phyloP scores from a whole-genome alignment of 2,888 invertebrate species.

The Limnephilus rhombicus region DNA sequence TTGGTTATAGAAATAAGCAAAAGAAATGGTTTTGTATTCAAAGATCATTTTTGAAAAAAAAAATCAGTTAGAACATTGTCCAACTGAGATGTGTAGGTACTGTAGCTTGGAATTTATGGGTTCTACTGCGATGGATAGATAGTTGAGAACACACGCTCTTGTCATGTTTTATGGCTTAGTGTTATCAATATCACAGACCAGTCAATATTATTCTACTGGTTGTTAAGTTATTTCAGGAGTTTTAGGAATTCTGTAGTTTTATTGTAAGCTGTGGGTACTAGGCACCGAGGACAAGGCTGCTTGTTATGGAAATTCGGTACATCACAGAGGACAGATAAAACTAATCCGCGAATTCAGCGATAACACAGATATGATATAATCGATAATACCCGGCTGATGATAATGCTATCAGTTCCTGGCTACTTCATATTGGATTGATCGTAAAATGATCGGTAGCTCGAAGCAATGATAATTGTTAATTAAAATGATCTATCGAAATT shows the following conservation, averaged over 20 bases:
- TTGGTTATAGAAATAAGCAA: no score
- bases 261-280: not conserved
- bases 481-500: not conserved
- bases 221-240: not conserved
- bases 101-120: not conserved
- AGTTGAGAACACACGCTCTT: not conserved
- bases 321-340: slow-evolving; percentile 11
- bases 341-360: not conserved
- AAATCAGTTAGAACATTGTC: no score
- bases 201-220: not conserved
- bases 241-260: not conserved
- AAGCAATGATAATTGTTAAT: not conserved
- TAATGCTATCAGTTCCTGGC: slow-evolving; percentile 30
- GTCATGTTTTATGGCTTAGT: not conserved
- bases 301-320: not conserved
- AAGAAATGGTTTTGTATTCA: no score
- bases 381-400: slow-evolving; percentile 19
- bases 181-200: not conserved
- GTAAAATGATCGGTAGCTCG: slow-evolving; percentile 27
- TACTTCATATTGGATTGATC: slow-evolving; percentile 25
- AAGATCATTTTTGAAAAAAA: no score
- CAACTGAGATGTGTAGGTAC: no score
- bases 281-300: not conserved
- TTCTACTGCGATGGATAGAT: not conserved
- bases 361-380: not conserved